Percentiles rank a stretch among this genome's conserved stretches.
These are phyloP conservation scores for Hydractinia echinata DNA, from an alignment of 30 jellyfish, hydroid and myxozoan species.

Conservation along the genomic window DNA sequence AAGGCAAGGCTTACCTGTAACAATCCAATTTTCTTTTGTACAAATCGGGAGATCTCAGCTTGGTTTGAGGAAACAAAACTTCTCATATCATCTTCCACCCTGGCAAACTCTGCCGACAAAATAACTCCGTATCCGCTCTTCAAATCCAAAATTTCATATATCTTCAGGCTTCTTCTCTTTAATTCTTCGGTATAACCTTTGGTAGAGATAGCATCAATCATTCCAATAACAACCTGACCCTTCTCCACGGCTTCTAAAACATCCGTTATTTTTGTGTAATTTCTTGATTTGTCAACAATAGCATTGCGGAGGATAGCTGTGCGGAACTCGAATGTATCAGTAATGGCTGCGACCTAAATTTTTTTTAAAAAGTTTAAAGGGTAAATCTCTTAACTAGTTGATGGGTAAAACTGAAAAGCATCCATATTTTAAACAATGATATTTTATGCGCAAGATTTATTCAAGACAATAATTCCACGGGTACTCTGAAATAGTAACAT, in stretches of 20 bases:
- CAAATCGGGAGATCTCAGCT: not conserved
- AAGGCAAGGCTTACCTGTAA: not conserved
- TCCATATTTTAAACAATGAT: too few species aligned
- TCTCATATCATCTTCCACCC: conserved; percentile 1
- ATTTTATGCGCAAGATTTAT: too few species aligned
- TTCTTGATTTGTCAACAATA: conserved; percentile 6
- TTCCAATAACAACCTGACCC: conserved; percentile 9
- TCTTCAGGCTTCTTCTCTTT: not conserved
- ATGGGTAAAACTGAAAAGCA: too few species aligned
- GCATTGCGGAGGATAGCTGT: conserved; percentile 10
- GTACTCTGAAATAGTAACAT: too few species aligned
- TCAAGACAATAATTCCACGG: too few species aligned
- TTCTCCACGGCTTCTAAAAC: conserved; percentile 13
- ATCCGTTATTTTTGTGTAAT: not conserved
- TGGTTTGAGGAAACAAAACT: conserved; percentile 3
- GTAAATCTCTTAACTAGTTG: too few species aligned
- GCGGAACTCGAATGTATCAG: not conserved
- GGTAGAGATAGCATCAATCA: conserved; percentile 5
- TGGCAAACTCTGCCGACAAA: conserved; percentile 16
- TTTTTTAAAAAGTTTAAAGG: not conserved
- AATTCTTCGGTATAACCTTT: conserved; percentile 1
- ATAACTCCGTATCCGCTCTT: conserved; percentile 13
- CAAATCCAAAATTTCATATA: not conserved
- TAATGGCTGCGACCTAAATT: conserved; percentile 9
- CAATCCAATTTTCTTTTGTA: not conserved